Percentiles rank a stretch among this genome's conserved stretches.
Conservation (phyloP, 2,113 vertebrate genomes). For the Phoenicopterus ruber region DNA sequence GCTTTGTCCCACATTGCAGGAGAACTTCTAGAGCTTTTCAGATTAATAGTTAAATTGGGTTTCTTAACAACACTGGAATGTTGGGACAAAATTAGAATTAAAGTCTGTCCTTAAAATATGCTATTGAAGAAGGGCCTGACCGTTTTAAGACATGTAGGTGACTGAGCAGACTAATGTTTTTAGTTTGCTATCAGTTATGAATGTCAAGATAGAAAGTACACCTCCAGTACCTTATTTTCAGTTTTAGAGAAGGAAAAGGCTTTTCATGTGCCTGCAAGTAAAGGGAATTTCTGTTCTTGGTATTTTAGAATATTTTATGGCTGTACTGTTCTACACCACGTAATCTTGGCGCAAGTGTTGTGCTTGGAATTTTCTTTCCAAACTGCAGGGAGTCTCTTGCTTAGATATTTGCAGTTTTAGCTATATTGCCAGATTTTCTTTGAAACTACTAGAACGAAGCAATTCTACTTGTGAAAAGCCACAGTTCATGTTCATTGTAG, state of each 20-base stretch:
- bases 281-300: neutral
- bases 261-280: neutral
- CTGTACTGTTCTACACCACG: neutral
- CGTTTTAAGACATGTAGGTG: neutral
- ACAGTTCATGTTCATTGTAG: neutral
- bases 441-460: neutral
- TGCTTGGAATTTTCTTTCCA: neutral
- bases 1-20: conserved; percentile 4
- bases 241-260: neutral
- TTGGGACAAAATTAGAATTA: neutral
- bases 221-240: neutral
- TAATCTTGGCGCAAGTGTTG: neutral
- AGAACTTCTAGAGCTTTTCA: conserved; percentile 41
- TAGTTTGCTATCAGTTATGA: neutral
- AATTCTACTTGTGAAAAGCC: neutral
- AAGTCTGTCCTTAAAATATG: neutral
- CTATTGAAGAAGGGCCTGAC: neutral
- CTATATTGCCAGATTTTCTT: neutral
- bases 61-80: neutral
- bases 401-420: neutral
- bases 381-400: neutral
- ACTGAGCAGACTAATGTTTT: neutral
- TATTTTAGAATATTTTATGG: neutral
- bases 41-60: conserved; percentile 29
- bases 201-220: neutral